Conservation (phyloP, 1,140 invertebrate species). For the Anagrus nilaparvatae region DNA sequence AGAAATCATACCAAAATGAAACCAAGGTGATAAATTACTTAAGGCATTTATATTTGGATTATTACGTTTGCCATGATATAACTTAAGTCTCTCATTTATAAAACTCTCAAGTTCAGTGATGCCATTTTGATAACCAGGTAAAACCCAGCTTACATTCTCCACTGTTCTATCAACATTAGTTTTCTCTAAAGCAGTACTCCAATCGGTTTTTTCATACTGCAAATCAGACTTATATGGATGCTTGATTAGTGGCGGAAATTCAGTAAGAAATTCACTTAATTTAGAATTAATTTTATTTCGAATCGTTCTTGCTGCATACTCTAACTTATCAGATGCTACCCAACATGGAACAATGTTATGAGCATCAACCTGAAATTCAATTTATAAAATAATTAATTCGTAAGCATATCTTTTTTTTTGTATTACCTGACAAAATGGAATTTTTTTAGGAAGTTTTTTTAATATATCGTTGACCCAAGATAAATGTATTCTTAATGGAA, state of each 20-base stretch:
- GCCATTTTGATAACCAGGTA: constrained; percentile 62
- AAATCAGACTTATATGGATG: constrained; percentile 53
- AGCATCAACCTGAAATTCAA: constrained; percentile 58
- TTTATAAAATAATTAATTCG: too few relatives aligned
- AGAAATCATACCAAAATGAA: constrained; percentile 83
- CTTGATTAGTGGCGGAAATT: constrained; percentile 71
- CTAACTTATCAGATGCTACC: constrained; percentile 77
- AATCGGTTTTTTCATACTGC: constrained; percentile 48
- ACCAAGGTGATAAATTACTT: constrained; percentile 83
- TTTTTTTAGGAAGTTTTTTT: constrained; percentile 54
- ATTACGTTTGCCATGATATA: constrained; percentile 67
- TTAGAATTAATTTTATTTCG: constrained; percentile 77
- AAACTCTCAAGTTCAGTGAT: constrained; percentile 62
- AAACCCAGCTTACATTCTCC: constrained; percentile 61
- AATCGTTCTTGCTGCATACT: constrained; percentile 80
- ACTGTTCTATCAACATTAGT: constrained; percentile 60
- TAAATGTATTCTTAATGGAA: constrained; percentile 58
- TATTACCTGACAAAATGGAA: constrained; percentile 70
- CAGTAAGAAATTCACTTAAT: constrained; percentile 65
- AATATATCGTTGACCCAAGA: constrained; percentile 66
- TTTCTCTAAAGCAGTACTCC: constrained; percentile 53
- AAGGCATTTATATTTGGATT: constrained; percentile 63
- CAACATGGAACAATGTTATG: constrained; percentile 83
- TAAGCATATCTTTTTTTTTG: too few relatives aligned
- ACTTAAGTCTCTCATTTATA: constrained; percentile 54